Base-by-base conservation (phyloP, 2,113 vertebrate genomes). In the Xenus cinereus region DNA sequence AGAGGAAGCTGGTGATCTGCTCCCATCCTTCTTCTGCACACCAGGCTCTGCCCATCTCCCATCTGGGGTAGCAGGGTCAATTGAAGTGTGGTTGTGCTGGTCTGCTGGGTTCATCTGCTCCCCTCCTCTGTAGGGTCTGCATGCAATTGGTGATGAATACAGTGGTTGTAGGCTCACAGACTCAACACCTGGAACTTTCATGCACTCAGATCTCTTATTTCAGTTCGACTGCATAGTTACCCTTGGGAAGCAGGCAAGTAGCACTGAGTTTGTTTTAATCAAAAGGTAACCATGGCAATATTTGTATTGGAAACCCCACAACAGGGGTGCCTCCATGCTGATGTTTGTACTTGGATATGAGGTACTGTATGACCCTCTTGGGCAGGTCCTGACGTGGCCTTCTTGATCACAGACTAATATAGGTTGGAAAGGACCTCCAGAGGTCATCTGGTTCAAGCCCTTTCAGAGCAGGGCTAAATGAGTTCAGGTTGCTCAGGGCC, bases 221-320 rank as follows among this genome's bases (percentile, higher is more conserved):
- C 39, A n/a, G 21, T 33, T 79, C 1, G 2, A 48, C 69, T 87
- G 27, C 3, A 2, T 41, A 39, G 81, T 37, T 66, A 66, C 78
- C 13, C 35, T 67, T 32, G 41, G 50, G 88, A 84, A 90, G 64
- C 32, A 81, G 75, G 53, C 50, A 81, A 84, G 69, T 43, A 46
- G 46, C 51, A 67, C 56, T 0, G 15, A 64, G 48, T 79, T 96
- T 75, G 48, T 87, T 87, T 93, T 89, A 82, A 82, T 89, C 57
- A 53, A 57, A 82, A 91, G n/a, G 91, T 93, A 95, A 89, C 89
- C 74, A 76, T 2, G 24, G 89, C 77, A 66, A 76, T 93, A 37
- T 96, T 93, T 96, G 84, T 96, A 33, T 84, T 95, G 89, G 87
- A 93, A 95, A 96, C 62, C 21, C 84, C 66, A 72, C 84, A 82